phyloP scores from a whole-genome alignment of 1,140 invertebrate species.

The Calliphora vicina region DNA sequence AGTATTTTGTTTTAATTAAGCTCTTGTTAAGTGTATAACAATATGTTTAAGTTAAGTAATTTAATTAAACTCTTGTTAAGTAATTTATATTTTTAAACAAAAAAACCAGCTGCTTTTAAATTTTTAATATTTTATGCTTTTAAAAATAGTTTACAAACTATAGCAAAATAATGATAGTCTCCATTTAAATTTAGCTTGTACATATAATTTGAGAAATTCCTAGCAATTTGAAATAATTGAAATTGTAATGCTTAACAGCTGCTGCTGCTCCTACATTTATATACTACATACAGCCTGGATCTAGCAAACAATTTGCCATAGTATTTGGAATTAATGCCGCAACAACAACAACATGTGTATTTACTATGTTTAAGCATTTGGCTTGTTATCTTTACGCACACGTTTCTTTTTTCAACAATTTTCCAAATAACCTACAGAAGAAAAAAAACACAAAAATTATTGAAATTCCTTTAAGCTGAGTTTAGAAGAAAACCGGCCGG shows the following conservation, averaged over 20 bases:
- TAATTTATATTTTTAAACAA: no score
- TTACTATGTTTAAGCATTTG: background rate
- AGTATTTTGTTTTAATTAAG: no score
- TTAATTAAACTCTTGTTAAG: no score
- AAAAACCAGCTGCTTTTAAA: no score
- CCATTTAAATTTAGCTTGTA: no score
- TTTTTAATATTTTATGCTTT: no score
- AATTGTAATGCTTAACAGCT: background rate
- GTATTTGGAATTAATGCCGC: no score
- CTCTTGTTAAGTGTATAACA: no score
- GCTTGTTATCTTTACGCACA: background rate
- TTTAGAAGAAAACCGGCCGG: background rate
- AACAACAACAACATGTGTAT: background rate
- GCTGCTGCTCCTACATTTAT: background rate
- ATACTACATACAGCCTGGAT: background rate
- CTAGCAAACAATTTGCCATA: background rate
- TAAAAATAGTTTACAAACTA: no score
- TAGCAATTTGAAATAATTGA: background rate
- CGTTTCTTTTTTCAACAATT: background rate
- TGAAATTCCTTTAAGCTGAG: constrained; percentile 5
- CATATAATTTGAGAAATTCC: background rate
- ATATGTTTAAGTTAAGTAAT: no score
- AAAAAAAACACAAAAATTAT: background rate
- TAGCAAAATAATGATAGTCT: no score
- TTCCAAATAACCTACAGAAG: background rate